These are phyloP conservation scores for Halcyon malimbica DNA, from an alignment of 2,113 vertebrate species.

Conservation along the genomic window DNA sequence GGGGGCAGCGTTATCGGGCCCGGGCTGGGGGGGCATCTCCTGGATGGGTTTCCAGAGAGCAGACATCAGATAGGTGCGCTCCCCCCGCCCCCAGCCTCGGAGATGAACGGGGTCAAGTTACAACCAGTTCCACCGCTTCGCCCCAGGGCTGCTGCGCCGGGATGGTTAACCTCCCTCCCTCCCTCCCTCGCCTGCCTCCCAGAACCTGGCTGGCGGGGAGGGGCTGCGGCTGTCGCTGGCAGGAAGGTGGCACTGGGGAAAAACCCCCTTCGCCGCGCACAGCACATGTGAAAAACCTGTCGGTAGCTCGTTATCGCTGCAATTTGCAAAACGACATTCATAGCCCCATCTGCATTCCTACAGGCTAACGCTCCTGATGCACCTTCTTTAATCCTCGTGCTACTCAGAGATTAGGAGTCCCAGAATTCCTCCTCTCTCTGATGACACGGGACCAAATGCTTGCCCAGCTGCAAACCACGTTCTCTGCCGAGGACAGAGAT, in stretches of 20 bases:
- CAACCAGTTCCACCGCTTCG: constrained; percentile 80
- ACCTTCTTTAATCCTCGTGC: background rate
- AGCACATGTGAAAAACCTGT: background rate
- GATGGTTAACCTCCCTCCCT: background rate
- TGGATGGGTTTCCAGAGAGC: constrained; percentile 48
- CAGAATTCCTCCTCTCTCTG: background rate
- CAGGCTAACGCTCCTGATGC: background rate
- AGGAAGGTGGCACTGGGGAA: background rate
- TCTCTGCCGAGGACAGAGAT: background rate
- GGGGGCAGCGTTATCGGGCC: background rate
- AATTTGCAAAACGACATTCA: background rate
- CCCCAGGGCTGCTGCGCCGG: background rate
- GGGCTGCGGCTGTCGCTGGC: background rate
- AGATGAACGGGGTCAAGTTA: constrained; percentile 74
- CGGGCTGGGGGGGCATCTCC: background rate
- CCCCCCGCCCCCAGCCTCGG: background rate
- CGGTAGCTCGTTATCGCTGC: background rate
- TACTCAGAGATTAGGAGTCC: background rate
- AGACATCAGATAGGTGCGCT: constrained; percentile 53
- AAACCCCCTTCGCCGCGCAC: background rate
- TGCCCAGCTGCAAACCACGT: background rate
- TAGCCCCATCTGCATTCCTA: background rate
- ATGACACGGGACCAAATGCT: background rate
- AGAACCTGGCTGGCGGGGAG: background rate
- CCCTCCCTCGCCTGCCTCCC: background rate